Percentiles rank a stretch among this genome's conserved stretches.
These are phyloP conservation scores for Jacana jacana DNA, from an alignment of 2,113 vertebrate genomes.

Conservation along the genomic window DNA sequence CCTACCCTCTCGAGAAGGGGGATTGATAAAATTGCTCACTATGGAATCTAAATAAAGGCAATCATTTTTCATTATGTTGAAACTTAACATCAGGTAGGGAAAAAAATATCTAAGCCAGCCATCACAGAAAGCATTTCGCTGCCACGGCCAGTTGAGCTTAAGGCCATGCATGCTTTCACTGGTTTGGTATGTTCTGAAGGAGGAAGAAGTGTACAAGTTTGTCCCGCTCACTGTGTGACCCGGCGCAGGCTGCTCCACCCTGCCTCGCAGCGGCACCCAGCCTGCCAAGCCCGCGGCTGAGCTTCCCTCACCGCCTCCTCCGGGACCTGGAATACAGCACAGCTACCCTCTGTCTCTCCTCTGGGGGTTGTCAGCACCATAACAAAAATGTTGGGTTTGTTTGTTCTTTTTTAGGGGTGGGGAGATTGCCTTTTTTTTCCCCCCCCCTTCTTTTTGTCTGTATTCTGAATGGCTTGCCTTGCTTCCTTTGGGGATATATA, in stretches of 20 bases:
- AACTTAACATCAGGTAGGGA: background rate
- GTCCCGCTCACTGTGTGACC: background rate
- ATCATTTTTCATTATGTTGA: background rate
- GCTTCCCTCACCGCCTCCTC: background rate
- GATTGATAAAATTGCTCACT: background rate
- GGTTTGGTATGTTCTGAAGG: constrained; percentile 46
- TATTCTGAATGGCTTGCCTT: background rate
- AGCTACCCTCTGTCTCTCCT: background rate
- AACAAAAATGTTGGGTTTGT: background rate
- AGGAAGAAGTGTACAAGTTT: background rate
- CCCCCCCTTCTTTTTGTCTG: background rate
- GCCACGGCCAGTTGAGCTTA: background rate
- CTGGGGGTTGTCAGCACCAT: background rate
- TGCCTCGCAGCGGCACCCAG: accelerated
- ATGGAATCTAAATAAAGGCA: background rate
- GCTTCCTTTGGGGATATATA: background rate
- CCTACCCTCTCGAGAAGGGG: background rate
- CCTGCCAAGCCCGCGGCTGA: background rate
- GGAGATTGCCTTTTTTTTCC: background rate
- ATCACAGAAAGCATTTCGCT: background rate
- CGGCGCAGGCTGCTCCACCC: background rate
- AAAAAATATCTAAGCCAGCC: background rate
- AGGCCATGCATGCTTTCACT: constrained; percentile 34
- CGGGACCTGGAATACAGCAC: background rate
- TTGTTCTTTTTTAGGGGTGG: too few relatives aligned